Evolutionary conservation across 2,797 vertebrate genomes (phyloP), one percentile per base, ranked within the genome.

Genomic region (Cossypha polioptera): DNA sequence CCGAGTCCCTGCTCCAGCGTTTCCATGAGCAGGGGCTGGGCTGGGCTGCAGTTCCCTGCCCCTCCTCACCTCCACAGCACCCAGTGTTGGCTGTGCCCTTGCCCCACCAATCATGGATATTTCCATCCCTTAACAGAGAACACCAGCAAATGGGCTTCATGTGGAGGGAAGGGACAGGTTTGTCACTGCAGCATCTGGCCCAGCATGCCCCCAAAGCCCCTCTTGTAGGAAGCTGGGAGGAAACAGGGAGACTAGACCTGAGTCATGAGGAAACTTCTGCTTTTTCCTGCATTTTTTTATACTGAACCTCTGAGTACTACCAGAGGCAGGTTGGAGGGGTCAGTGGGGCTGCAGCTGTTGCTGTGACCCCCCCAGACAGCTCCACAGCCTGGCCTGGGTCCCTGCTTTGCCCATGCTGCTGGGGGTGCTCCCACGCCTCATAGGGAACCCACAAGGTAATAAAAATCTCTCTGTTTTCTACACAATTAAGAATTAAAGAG

Each of bases 1-100:
- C 47, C 10, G 0, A 45, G n/a, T 24, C 54, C 24, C 42, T 33
- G 42, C 55, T 51, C 76, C 11, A 3, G 59, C 0, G 0, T 45
- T 82, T 36, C 28, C 45, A 18, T 7, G 6, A 38, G 22, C 51
- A 15, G 5, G 0, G 71, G 19, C 0, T 31, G 36, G 24, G 45
- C 38, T 2, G 2, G 55, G 38, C 71, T 71, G 75, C 45, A 13
- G 13, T 17, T 71, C 79, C 35, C 40, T 71, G 65, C 38, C 24
- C 16, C 8, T 68, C 14, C 6, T 65, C 38, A 25, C 29, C 55
- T 54, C 65, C 9, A 0, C n/a, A 62, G 35, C 2, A 0, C 45
- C 0, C 0, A 26, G 24, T 5, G 26, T 0, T 38, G 71, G 71
- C 53, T 17, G 21, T 59, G 53, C 21, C n/a, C 12, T 75, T 59